Conservation (phyloP, 2,113 vertebrate genomes). For the Colinus virginianus region DNA sequence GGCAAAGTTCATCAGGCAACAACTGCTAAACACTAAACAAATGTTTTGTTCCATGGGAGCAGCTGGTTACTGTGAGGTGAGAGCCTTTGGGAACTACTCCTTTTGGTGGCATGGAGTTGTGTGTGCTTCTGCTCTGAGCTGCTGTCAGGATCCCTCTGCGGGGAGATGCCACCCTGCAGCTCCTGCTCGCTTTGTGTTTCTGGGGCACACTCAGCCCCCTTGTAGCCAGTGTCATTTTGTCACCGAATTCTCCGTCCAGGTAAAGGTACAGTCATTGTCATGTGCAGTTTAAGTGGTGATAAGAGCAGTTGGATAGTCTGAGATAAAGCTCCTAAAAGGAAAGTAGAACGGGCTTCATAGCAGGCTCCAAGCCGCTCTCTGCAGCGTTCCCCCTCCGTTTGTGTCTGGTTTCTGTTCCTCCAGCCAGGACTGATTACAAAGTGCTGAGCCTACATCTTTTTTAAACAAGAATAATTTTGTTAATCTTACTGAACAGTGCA, state of each 20-base stretch:
- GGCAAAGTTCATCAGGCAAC: background rate
- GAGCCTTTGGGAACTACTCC: background rate
- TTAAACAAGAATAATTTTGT: background rate
- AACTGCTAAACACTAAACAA: background rate
- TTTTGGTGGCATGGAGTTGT: background rate
- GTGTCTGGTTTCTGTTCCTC: background rate
- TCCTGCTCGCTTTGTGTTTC: accelerated
- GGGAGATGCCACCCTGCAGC: accelerated
- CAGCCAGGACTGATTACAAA: background rate
- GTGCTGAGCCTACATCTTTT: background rate
- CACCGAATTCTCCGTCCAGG: accelerated
- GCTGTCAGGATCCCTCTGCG: accelerated
- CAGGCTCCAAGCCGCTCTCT: background rate
- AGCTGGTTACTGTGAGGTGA: background rate
- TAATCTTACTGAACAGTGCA: background rate
- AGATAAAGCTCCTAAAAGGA: background rate
- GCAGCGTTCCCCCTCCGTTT: background rate
- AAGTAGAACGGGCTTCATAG: background rate
- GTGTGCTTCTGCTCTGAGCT: background rate
- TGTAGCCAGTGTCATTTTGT: background rate
- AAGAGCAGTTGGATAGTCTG: background rate
- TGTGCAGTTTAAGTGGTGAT: background rate
- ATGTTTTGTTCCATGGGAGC: background rate
- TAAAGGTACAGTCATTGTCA: background rate
- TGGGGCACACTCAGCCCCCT: accelerated